Evolutionary conservation across 2,797 vertebrate species (phyloP), one percentile per base, ranked within the genome.

Genomic region (Typhlichthys eigenmanni): DNA sequence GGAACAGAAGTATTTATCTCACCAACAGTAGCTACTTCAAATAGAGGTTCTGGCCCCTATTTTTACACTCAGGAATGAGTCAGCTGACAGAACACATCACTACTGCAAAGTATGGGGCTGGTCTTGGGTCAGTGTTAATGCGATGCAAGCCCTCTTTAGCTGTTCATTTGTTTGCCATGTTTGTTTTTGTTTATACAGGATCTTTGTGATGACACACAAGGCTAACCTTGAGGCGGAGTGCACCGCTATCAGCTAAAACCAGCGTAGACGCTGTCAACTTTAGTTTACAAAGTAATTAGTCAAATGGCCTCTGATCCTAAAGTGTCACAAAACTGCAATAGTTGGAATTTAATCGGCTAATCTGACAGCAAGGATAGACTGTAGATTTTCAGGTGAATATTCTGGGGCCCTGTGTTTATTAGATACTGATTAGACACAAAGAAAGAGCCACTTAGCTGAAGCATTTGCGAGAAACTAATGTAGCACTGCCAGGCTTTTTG

Each of bases 281-380:
- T 69, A 11, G n/a, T 85, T 81, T 55, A 53, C 34, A 65, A 57
- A 71, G 76, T 74, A 82, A 83, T 84, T 82, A 80, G 68, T 70
- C 68, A 80, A 58, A 17, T 67, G 55, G 57, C 59, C 69, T 71
- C 72, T 76, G 71, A 78, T 84, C 62, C 66, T 12, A 1, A 17
- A 24, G 69, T 82, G 78, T 74, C 81, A 65, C 57, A 56, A 47
- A 55, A 47, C 19, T 47, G 52, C 46, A 13, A 46, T 14, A 53
- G 47, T 13, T 2, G 50, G 47, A 47, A n/a, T 64, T 61, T 63
- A 68, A 77, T 60, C 71, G 60, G 49, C 24, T 53, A 29, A 62
- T 66, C 49, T 77, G 64, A 64, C 71, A 60, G 63, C 60, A 50
- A 38, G 1, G 47, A 14, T 11, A 8, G 34, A 24, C 58, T 55